A percentile compares a stretch with the other conserved stretches of the same genome.
Evolutionary conservation across 2,888 invertebrate genomes (phyloP).

Genomic region (Sarcophaga rosellei): DNA sequence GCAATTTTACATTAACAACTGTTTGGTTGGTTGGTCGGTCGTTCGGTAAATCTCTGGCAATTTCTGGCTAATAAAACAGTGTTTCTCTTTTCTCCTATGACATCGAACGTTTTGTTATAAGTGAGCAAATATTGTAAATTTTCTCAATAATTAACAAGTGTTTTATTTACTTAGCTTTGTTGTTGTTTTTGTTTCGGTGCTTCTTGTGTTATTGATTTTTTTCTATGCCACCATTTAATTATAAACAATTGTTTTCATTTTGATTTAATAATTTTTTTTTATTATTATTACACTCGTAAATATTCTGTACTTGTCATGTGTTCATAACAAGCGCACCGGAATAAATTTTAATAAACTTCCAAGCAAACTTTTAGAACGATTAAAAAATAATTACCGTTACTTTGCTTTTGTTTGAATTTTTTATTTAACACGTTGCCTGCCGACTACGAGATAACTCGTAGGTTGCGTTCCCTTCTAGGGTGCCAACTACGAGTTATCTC

Average conservation of each 20-base stretch:
- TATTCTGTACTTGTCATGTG: background rate
- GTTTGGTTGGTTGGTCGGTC: background rate
- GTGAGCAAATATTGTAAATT: background rate
- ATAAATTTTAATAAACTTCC: background rate
- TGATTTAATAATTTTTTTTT: conserved; percentile 39
- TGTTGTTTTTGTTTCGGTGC: background rate
- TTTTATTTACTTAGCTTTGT: background rate
- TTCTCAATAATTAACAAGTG: conserved; percentile 19
- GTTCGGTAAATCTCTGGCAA: conserved; percentile 6
- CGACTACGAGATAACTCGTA: too few relatives aligned
- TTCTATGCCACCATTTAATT: conserved; percentile 53
- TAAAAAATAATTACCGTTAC: too few relatives aligned
- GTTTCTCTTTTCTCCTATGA: background rate
- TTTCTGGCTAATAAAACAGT: conserved; percentile 16
- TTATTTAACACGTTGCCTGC: too few relatives aligned
- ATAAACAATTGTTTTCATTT: conserved; percentile 42
- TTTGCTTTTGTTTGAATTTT: too few relatives aligned
- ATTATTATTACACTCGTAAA: background rate
- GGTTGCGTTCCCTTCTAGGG: too few relatives aligned
- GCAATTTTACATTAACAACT: conserved; percentile 31
- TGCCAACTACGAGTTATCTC: too few relatives aligned
- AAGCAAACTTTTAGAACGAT: too few relatives aligned
- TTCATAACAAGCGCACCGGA: background rate
- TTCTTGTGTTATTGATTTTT: conserved; percentile 29
- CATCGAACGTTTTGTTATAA: background rate